Conservation (phyloP, 2,797 vertebrate genomes). For the Lophius americanus region DNA sequence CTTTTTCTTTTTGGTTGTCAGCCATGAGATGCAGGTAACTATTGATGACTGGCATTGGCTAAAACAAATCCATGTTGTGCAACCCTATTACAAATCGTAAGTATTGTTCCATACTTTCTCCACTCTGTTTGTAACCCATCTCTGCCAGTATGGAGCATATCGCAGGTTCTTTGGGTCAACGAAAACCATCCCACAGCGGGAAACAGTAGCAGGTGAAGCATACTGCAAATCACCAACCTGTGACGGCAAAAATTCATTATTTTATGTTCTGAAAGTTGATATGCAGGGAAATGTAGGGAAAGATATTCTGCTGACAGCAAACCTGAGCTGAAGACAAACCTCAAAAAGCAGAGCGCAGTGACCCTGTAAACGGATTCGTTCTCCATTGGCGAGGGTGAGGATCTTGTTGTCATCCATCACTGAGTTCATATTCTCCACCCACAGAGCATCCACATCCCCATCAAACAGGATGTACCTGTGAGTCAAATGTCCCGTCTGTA, state of each 20-base stretch:
- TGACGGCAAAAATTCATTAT: constrained; percentile 14
- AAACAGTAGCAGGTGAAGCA: constrained; percentile 96
- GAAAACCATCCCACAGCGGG: constrained; percentile 97
- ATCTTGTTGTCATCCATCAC: constrained; percentile 99
- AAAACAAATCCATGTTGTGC: no score
- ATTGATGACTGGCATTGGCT: no score
- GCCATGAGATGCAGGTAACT: no score
- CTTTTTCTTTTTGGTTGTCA: no score
- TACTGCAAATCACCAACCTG: constrained; percentile 97
- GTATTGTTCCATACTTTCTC: constrained; percentile 76
- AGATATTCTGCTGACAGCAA: not conserved
- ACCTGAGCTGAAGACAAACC: constrained; percentile 68
- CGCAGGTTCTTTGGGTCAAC: constrained; percentile 96
- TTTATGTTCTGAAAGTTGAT: not conserved
- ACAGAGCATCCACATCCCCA: constrained; percentile 97
- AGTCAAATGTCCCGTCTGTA: constrained; percentile 7
- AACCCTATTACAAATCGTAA: not conserved
- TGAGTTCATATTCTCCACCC: constrained; percentile 99
- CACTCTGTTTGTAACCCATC: constrained; percentile 85
- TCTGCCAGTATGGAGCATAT: constrained; percentile 92
- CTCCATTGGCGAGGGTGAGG: constrained; percentile 94
- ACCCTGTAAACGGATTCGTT: constrained; percentile 91
- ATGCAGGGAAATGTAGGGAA: not conserved
- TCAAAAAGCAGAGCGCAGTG: constrained; percentile 96
- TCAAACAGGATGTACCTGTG: constrained; percentile 96